Evolutionary conservation across 2,888 invertebrate species (phyloP), one percentile per base, ranked within the genome.

Genomic region (Eurois occulta): DNA sequence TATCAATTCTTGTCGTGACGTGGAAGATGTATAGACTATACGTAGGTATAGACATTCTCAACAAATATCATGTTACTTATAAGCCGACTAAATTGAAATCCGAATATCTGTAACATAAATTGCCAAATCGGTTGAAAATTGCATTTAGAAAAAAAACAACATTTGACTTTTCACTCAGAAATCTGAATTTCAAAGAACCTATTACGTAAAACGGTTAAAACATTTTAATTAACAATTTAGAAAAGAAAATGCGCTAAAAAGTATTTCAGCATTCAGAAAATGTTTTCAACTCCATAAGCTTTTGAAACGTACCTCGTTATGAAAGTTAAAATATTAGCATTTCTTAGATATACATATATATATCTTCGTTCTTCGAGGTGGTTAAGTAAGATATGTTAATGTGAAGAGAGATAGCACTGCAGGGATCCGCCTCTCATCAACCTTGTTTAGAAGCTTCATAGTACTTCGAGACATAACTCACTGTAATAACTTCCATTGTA

Each of bases 331-430:
- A 80, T 73, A 84, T 76, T 79, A 83, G 64, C 83, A 84, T 76
- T 76, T 71, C 48, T 71, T 38, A 80, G 75, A 71, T 83, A 65
- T 83, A 74, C 35, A 28, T 62, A 76, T 84, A 84, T 84, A 83
- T 70, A 83, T 83, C 75, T 83, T 72, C 55, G 41, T 84, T 80
- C 80, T 72, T 73, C 28, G 74, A 76, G 70, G 81, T 80, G 32
- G 72, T 55, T 77, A 68, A 86, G 86, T 76, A 83, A 86, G 75
- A 80, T 85, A 83, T 86, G 84, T 60, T 83, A 86, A 83, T 86
- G 60, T 75, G 58, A 68, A 81, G 73, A 52, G 76, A 81, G 81
- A 83, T 76, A 78, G 72, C 66, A 66, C 67, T 71, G 72, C 65
- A 52, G 72, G 75, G 77, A 75, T 75, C 70, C 71, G 46, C 75